Evolutionary conservation across 2,113 vertebrate genomes (phyloP), one percentile per base, ranked within the genome.

Genomic region (Aramus guarauna): DNA sequence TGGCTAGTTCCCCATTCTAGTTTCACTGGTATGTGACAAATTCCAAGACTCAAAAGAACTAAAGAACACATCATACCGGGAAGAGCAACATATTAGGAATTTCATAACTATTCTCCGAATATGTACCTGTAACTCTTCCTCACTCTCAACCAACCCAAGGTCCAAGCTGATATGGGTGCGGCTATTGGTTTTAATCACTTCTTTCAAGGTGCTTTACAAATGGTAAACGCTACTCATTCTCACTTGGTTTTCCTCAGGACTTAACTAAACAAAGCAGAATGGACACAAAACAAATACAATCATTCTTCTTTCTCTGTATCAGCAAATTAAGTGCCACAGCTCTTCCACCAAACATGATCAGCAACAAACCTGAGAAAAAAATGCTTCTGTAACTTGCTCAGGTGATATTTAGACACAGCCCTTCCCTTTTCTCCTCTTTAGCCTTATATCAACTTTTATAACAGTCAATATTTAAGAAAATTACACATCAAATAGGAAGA

Each of bases 91-190:
- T 5, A 52, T 5, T 21, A 36, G 11, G 56, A 36, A 91, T 72
- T 75, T 52, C 5, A 0, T 60, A 85, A 75, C 53, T 34, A 63
- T 17, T 67, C 47, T 63, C 43, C 7, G 24, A 56, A 45, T n/a
- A 59, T 3, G 12, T 41, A 67, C 16, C 48, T 34, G 34, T 24
- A 88, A 63, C 34, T 85, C 17, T 53, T 77, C 30, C 68, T 68
- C 56, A 27, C 41, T 59, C 48, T 39, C 71, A 72, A 15, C 41
- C 69, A 90, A 37, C 16, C 76, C 21, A 59, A 56, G 9, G 9
- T 39, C 56, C 55, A 69, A 64, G 27, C 24, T 68, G 62, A 39
- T 12, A 47, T 0, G 0, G 2, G 5, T 22, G 41, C 32, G 18
- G 14, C 30, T 58, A 55, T 2, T 47, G 47, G 14, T 50, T 93